These are phyloP conservation scores for Phainopepla nitens DNA, from an alignment of 2,113 vertebrate genomes.

Conservation along the genomic window DNA sequence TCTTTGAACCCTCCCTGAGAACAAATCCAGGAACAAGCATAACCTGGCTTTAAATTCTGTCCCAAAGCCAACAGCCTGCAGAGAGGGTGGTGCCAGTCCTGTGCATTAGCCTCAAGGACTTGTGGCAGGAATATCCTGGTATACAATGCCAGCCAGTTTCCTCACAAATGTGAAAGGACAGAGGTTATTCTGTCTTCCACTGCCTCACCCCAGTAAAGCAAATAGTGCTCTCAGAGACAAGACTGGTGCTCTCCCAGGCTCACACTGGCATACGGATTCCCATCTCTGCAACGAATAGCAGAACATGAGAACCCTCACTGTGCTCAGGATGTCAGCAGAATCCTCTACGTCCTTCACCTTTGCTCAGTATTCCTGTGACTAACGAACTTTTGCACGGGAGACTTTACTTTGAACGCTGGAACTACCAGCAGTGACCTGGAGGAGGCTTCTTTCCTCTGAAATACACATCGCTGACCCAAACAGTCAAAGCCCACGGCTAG, in stretches of 20 bases:
- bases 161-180: not conserved
- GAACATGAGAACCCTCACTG: not conserved
- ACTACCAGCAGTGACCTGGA: not conserved
- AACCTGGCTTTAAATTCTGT: not conserved
- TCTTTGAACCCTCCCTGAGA: not conserved
- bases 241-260: not conserved
- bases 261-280: not conserved
- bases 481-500: not conserved
- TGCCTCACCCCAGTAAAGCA: not conserved
- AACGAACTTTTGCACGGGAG: not conserved
- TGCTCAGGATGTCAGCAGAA: not conserved
- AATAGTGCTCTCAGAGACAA: not conserved
- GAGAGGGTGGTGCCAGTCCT: not conserved
- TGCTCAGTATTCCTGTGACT: not conserved
- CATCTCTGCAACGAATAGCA: not conserved
- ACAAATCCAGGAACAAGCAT: not conserved
- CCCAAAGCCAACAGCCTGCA: not conserved
- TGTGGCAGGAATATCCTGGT: not conserved
- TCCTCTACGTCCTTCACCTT: not conserved
- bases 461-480: not conserved
- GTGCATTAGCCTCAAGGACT: not conserved
- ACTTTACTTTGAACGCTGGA: not conserved
- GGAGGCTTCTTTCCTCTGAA: not conserved
- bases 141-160: not conserved
- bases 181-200: not conserved